Evolutionary conservation across 2,797 vertebrate species (phyloP).

Genomic region (Rhadinocentrus ornatus): DNA sequence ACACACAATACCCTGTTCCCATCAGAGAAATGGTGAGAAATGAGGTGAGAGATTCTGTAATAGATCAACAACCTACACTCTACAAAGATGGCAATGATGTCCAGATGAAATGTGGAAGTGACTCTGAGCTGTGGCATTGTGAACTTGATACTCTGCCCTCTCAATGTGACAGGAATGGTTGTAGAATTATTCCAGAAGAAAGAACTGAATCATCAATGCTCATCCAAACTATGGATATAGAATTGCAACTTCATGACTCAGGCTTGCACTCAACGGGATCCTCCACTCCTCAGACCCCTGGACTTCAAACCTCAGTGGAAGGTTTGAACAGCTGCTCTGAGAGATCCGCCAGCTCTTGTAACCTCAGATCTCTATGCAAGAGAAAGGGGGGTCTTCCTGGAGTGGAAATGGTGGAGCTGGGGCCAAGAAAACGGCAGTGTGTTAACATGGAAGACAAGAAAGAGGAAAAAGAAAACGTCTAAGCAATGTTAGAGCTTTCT

Average conservation of each 20-base stretch:
- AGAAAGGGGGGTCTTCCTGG: conserved; percentile 82
- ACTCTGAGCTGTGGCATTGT: conserved; percentile 42
- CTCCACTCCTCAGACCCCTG: conserved; percentile 13
- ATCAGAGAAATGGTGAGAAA: conserved; percentile 46
- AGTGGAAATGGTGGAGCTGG: conserved; percentile 66
- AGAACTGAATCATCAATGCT: conserved; percentile 27
- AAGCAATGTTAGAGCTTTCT: conserved; percentile 31
- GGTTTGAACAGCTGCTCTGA: conserved; percentile 22
- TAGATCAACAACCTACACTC: conserved; percentile 26
- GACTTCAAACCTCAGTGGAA: conserved; percentile 3
- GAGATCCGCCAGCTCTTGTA: conserved; percentile 35
- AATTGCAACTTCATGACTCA: conserved; percentile 44
- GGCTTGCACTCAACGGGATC: conserved; percentile 28
- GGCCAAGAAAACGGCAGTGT: conserved; percentile 79
- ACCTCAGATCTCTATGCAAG: conserved; percentile 69
- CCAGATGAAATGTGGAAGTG: conserved; percentile 72
- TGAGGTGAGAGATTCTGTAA: conserved; percentile 15
- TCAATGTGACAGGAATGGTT: conserved; percentile 9
- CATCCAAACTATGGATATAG: conserved; percentile 36
- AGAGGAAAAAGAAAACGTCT: conserved; percentile 10
- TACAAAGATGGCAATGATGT: conserved; percentile 41
- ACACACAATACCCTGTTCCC: conserved; percentile 40
- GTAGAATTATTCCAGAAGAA: conserved; percentile 23
- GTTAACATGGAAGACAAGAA: conserved; percentile 51
- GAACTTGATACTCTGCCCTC: conserved; percentile 39